These are phyloP conservation scores for Serripes groenlandicus DNA, from an alignment of 2,888 invertebrate species.

Conservation along the genomic window DNA sequence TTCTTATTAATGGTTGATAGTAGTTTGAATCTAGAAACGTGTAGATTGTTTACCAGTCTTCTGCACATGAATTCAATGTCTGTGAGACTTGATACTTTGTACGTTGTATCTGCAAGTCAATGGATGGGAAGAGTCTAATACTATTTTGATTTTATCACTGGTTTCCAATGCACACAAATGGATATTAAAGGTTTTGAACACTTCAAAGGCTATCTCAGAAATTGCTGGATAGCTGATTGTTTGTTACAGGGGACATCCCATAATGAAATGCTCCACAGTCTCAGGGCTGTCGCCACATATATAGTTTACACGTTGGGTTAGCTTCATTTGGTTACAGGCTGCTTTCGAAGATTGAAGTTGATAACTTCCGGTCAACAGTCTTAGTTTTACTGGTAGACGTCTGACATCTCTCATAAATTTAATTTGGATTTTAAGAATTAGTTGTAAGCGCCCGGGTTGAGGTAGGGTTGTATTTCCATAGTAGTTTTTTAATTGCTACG, in stretches of 20 bases:
- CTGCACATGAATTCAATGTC: too few relatives aligned
- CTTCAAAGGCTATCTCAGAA: not conserved
- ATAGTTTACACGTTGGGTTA: conserved; percentile 3
- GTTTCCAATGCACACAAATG: too few relatives aligned
- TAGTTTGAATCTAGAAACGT: too few relatives aligned
- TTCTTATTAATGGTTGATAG: too few relatives aligned
- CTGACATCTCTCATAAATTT: not conserved
- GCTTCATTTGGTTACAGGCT: conserved; percentile 8
- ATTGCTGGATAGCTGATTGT: not conserved
- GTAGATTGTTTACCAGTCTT: too few relatives aligned
- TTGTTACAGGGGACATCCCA: too few relatives aligned
- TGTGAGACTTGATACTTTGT: too few relatives aligned
- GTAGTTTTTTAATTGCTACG: not conserved
- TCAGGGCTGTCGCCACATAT: not conserved
- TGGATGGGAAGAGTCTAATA: too few relatives aligned
- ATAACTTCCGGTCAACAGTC: not conserved
- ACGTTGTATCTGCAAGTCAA: too few relatives aligned
- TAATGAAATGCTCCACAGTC: not conserved
- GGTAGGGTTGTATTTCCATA: conserved; percentile 10
- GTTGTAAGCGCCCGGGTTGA: not conserved
- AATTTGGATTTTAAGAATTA: not conserved
- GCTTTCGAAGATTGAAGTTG: not conserved
- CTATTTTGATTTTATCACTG: too few relatives aligned
- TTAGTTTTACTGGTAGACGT: not conserved
- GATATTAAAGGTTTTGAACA: not conserved